Evolutionary conservation across 2,888 invertebrate species (phyloP).

Genomic region (Plutella xylostella): DNA sequence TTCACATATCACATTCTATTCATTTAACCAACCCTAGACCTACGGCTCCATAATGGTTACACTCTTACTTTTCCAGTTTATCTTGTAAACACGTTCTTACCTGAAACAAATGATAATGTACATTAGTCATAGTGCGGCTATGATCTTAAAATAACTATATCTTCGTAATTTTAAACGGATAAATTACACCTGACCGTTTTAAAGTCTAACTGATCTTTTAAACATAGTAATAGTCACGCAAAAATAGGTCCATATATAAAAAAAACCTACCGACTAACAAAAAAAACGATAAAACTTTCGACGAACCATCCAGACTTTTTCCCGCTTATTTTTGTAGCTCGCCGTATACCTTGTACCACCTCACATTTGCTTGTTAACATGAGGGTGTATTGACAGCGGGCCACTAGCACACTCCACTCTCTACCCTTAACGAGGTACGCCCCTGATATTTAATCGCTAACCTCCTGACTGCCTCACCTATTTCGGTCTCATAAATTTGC

Average conservation of each 20-base stretch:
- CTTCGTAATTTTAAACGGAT: neutral
- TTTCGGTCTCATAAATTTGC: neutral
- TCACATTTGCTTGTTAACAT: slow-evolving; percentile 7
- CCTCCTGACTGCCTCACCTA: slow-evolving; percentile 9
- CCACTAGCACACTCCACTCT: slow-evolving; percentile 4
- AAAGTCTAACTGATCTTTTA: neutral
- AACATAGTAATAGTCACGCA: neutral
- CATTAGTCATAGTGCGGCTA: no score
- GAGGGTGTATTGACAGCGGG: slow-evolving; percentile 12
- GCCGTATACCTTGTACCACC: neutral
- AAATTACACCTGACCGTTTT: neutral
- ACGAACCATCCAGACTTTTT: neutral
- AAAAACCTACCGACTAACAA: no score
- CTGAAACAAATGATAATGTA: no score
- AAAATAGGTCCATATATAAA: neutral
- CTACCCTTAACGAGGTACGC: slow-evolving; percentile 10
- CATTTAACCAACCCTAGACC: no score
- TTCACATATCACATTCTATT: no score
- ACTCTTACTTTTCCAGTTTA: no score
- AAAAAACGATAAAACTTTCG: no score
- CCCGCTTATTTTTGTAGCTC: neutral
- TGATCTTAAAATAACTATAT: no score
- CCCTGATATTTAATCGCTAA: slow-evolving; percentile 12
- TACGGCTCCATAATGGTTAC: no score
- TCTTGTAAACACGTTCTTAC: no score